A percentile compares a stretch with the other conserved stretches of the same genome.
Conservation (phyloP, 92 coral and sea anemone genomes). For the Heliopora coerulea region DNA sequence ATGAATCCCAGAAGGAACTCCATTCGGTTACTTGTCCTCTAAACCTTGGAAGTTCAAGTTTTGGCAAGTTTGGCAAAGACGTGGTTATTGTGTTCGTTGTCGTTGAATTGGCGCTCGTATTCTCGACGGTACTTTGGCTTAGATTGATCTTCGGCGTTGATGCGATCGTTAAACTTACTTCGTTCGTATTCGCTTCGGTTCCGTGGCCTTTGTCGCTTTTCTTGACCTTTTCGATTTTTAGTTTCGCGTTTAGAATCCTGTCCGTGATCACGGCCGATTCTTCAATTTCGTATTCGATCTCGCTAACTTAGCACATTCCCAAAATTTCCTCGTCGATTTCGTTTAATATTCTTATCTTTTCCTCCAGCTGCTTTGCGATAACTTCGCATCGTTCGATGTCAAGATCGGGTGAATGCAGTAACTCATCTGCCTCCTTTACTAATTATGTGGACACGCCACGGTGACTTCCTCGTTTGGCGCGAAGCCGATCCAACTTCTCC, state of each 20-base stretch:
- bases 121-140: neutral
- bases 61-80: constrained; percentile 27
- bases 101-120: constrained; percentile 4
- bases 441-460: constrained; percentile 23
- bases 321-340: constrained; percentile 52
- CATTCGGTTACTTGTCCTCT: too few relatives aligned
- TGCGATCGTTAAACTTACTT: neutral
- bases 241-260: constrained; percentile 22
- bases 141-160: constrained; percentile 7
- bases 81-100: neutral
- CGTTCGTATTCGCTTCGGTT: neutral
- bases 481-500: too few relatives aligned
- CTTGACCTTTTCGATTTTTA: constrained; percentile 20
- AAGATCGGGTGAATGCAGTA: constrained; percentile 20
- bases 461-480: constrained; percentile 31
- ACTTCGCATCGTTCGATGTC: constrained; percentile 43
- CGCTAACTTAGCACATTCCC: constrained; percentile 38
- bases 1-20: too few relatives aligned
- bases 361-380: constrained; percentile 32
- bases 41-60: constrained; percentile 14
- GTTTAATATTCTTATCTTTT: constrained; percentile 28
- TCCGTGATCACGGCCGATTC: constrained; percentile 46
- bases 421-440: constrained; percentile 5
- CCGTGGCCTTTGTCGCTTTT: neutral
- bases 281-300: constrained; percentile 49